phyloP scores from a whole-genome alignment of 2,888 invertebrate species.

The Pachliopta kotzebuea region DNA sequence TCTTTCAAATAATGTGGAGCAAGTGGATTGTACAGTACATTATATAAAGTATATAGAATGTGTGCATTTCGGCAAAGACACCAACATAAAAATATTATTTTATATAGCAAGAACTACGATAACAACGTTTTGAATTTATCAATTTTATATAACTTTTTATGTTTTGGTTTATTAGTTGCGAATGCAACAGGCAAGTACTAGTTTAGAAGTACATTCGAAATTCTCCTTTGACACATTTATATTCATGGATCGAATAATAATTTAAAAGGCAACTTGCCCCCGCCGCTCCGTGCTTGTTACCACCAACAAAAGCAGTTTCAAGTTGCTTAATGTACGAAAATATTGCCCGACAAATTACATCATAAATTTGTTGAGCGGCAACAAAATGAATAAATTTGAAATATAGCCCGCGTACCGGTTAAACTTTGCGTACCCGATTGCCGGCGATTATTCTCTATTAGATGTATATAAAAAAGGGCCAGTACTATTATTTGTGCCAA shows the following conservation, averaged over 20 bases:
- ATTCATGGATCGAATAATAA: background rate
- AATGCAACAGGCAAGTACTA: too few species aligned
- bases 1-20: too few species aligned
- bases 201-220: background rate
- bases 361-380: conserved; percentile 21
- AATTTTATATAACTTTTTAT: too few species aligned
- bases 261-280: background rate
- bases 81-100: too few species aligned
- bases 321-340: conserved; percentile 24
- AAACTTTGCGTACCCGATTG: conserved; percentile 19
- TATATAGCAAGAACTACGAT: too few species aligned
- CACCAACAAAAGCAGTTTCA: conserved; percentile 17
- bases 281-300: background rate
- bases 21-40: too few species aligned
- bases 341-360: conserved; percentile 22
- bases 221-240: background rate
- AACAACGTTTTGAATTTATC: too few species aligned
- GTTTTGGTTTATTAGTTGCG: too few species aligned
- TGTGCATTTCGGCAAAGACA: too few species aligned
- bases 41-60: too few species aligned
- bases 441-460: conserved; percentile 27
- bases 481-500: conserved; percentile 1
- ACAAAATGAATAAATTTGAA: conserved; percentile 27
- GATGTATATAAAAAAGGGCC: conserved; percentile 4
- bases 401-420: conserved; percentile 24